Evolutionary conservation across 1,140 invertebrate genomes (phyloP), one percentile per base, ranked within the genome.

Genomic region (Drosophila nasuta): DNA sequence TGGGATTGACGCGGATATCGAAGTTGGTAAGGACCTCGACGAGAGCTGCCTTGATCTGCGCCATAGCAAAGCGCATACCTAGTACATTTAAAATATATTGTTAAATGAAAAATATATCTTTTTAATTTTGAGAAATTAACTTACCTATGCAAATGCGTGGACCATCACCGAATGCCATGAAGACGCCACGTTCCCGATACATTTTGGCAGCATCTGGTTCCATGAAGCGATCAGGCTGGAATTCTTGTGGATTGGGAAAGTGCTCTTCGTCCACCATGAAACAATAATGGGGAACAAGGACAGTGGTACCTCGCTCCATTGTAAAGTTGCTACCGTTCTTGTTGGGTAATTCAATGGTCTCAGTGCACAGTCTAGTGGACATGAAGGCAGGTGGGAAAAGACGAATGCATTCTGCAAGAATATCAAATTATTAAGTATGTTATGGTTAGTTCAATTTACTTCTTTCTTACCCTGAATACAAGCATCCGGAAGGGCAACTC

Each of bases 211-310:
- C 91, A 70, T 91, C 85, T 13, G 75, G 58, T 11, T 86, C 75
- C 33, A 79, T 43, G 28, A 92, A 92, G 85, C 97, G 93, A 35
- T 97, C 95, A 0, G 97, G 97, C 91, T 96, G 94, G 89, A 96
- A 98, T 8, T 91, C 91, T 6, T 95, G 93, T 0, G 97, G 95
- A 70, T 97, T 93, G n/a, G 95, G 94, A 73, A 95, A 98, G 76
- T 95, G 93, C 20, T 95, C 87, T 3, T 94, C 93, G 82, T 97
- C 95, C 8, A 79, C 77, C 67, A 96, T 95, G 3, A 94, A 71
- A 0, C 93, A 93, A 57, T 93, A 91, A 15, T 94, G 87, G 0
- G 95, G 94, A 2, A 96, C 89, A 15, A 93, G 91, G 0, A 95
- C 73, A 1, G 93, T 93, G 4, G 94, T 93, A 10, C 93, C 94